phyloP scores from a whole-genome alignment of 2,888 invertebrate species.

The Latrodectus elegans region DNA sequence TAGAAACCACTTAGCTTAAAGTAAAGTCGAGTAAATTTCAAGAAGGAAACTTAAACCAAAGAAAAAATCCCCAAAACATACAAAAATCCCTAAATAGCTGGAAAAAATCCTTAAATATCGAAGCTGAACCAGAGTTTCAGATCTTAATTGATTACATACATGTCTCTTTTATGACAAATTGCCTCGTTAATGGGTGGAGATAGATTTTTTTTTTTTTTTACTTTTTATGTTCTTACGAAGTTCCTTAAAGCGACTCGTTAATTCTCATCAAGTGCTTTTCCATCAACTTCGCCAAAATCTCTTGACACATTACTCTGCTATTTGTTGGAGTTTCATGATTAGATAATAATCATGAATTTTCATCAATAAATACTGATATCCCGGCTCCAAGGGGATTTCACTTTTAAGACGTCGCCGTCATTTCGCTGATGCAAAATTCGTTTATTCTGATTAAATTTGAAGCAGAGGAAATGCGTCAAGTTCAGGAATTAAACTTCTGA shows the following conservation, averaged over 20 bases:
- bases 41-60: not conserved
- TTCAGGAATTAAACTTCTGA: no score
- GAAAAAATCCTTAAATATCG: slow-evolving; percentile 8
- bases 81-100: not conserved
- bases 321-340: slow-evolving; percentile 6
- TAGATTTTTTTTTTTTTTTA: slow-evolving; percentile 35
- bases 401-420: no score
- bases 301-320: slow-evolving; percentile 14
- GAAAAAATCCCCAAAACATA: no score
- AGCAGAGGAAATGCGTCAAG: no score
- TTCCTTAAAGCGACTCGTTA: slow-evolving; percentile 8
- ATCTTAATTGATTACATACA: slow-evolving; percentile 51
- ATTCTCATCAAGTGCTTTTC: slow-evolving; percentile 23
- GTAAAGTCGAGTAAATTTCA: not conserved
- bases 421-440: no score
- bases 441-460: no score
- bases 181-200: slow-evolving; percentile 30
- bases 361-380: not conserved
- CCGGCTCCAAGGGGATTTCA: no score
- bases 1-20: slow-evolving; percentile 31
- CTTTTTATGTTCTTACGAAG: not conserved
- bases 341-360: not conserved
- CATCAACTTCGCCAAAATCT: slow-evolving; percentile 19
- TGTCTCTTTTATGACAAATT: slow-evolving; percentile 48
- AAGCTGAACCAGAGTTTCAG: slow-evolving; percentile 15